Conservation (phyloP, 2,113 vertebrate genomes). For the Mus pahari region DNA sequence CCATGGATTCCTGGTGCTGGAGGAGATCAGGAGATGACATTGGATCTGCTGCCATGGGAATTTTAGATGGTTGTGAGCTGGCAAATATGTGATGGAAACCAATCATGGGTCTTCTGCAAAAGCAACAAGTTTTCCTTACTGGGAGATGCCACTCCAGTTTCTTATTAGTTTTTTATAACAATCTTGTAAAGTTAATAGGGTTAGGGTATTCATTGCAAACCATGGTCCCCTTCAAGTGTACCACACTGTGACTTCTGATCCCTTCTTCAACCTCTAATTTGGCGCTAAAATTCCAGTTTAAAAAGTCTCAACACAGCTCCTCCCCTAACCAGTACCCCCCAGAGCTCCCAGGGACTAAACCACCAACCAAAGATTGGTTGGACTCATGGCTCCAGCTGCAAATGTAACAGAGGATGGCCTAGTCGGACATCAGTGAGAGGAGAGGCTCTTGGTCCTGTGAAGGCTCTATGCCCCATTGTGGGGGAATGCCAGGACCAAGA, state of each 20-base stretch:
- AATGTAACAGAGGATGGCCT: no score
- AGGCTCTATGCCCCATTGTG: no score
- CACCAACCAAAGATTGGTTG: no score
- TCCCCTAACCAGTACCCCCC: no score
- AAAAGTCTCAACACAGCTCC: not conserved
- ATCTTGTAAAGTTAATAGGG: not conserved
- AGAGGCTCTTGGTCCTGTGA: no score
- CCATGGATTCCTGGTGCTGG: not conserved
- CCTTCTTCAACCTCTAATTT: not conserved
- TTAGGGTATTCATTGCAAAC: not conserved
- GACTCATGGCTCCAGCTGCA: no score
- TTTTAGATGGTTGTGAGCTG: not conserved
- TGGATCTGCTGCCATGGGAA: not conserved
- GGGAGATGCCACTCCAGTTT: not conserved
- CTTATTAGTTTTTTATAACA: not conserved
- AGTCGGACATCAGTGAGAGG: no score
- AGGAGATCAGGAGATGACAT: not conserved
- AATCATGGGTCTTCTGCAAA: not conserved
- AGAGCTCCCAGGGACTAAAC: no score
- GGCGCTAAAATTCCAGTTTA: not conserved
- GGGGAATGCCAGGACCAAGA: no score
- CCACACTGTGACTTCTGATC: not conserved
- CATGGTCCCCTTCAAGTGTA: not conserved
- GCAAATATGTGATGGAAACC: not conserved
- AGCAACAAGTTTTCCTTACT: not conserved